Evolutionary conservation across 2,888 invertebrate species (phyloP), one percentile per base, ranked within the genome.

Genomic region (Papilio gigon): DNA sequence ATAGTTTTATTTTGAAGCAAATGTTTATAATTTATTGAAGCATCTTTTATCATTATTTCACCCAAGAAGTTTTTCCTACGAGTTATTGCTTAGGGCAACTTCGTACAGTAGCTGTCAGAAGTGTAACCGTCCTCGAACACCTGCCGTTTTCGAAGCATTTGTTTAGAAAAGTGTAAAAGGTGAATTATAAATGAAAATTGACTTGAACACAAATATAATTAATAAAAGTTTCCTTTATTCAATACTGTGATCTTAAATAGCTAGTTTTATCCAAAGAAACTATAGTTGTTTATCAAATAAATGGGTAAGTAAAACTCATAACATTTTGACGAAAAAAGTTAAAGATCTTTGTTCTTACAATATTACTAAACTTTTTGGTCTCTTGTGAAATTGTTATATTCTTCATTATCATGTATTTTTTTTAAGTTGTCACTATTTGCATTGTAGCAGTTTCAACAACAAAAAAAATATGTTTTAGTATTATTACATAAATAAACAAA

Each of bases 81-180:
- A n/a, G n/a, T n/a, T n/a, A n/a, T n/a, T n/a, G n/a, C n/a, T n/a
- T n/a, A 27, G 30, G 53, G 53, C 53, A 56, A 56, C 30, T 27
- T 53, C 17, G 9, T 1, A 9, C 12, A 71, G 1, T 9, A 60
- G 64, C 76, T 81, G 81, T 82, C 83, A 81, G 74, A 69, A 74
- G 70, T 70, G 69, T 70, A 88, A 87, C 87, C 86, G 87, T 80
- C 83, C 72, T 61, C 68, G 70, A 75, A 81, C 89, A 90, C 82
- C 90, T 90, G 90, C 84, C 78, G 76, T 76, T 30, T 2, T 30
- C 1, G 12, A 33, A 62, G 17, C 67, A 17, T 83, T 71, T 72
- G 75, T 71, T 72, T 72, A 44, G 67, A 70, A 25, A 81, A 80
- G 80, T 78, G 73, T 4, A 37, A 61, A 35, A 17, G 17, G 20